phyloP scores from a whole-genome alignment of 2,113 vertebrate species.

The Perca fluviatilis region DNA sequence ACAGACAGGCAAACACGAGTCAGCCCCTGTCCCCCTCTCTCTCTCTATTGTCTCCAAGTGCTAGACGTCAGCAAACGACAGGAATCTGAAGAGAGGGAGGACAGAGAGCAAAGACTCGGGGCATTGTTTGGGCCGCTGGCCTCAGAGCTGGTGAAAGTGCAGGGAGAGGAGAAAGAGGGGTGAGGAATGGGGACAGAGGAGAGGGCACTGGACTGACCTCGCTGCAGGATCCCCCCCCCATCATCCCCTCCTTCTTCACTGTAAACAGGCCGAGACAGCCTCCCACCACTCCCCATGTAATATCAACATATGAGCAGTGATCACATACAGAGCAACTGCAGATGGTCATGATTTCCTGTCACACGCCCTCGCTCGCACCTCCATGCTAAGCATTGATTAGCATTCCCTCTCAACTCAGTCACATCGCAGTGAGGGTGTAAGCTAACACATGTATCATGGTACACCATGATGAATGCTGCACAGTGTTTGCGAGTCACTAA shows the following conservation, averaged over 20 bases:
- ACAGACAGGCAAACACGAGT: constrained; percentile 69
- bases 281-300: constrained; percentile 29
- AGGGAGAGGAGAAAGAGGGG: constrained; percentile 52
- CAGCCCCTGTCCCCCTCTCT: constrained; percentile 75
- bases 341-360: constrained; percentile 28
- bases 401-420: constrained; percentile 34
- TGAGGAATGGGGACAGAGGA: constrained; percentile 52
- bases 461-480: not conserved
- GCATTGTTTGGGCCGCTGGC: constrained; percentile 75
- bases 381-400: constrained; percentile 40
- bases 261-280: constrained; percentile 16
- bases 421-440: constrained; percentile 31
- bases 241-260: not conserved
- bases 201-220: constrained; percentile 62
- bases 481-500: constrained; percentile 9
- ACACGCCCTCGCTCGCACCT: not conserved
- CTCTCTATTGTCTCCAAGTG: constrained; percentile 79
- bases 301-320: constrained; percentile 37
- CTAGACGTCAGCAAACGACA: constrained; percentile 81
- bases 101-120: constrained; percentile 67
- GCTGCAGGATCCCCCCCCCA: constrained; percentile 28
- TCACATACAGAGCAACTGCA: constrained; percentile 24
- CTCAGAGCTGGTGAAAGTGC: constrained; percentile 72
- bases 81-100: constrained; percentile 81
- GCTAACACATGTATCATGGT: constrained; percentile 25